Conservation (phyloP, 2,797 vertebrate species). For the Hemibagrus guttatus region DNA sequence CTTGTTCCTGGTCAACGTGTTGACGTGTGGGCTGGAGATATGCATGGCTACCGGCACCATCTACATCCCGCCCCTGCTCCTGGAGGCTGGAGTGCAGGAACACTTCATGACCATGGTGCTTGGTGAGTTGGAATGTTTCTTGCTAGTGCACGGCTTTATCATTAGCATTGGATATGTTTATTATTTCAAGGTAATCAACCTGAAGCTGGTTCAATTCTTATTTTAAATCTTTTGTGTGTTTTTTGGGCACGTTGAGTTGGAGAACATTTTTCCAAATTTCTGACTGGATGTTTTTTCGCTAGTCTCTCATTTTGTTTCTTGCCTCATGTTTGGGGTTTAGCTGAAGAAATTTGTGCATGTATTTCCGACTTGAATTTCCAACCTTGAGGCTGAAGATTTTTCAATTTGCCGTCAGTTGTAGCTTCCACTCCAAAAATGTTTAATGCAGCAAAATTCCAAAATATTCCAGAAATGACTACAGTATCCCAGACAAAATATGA, state of each 20-base stretch:
- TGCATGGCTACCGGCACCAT: constrained; percentile 84
- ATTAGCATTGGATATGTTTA: not conserved
- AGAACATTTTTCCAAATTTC: not conserved
- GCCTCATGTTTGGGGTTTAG: not conserved
- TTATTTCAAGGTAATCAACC: not conserved
- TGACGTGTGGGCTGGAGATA: constrained; percentile 86
- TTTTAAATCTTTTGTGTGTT: not conserved
- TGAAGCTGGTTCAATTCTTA: not conserved
- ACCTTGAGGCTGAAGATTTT: not conserved
- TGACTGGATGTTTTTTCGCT: not conserved
- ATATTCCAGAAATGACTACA: too few species aligned
- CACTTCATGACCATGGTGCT: constrained; percentile 90
- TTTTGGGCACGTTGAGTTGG: too few species aligned
- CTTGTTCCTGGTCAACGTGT: constrained; percentile 80
- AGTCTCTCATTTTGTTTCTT: not conserved
- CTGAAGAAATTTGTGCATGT: not conserved
- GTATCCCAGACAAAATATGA: too few species aligned
- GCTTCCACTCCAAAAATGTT: not conserved
- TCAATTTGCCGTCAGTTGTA: not conserved
- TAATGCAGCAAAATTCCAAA: too few species aligned
- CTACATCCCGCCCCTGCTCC: constrained; percentile 81
- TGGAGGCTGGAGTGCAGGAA: constrained; percentile 84
- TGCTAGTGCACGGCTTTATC: not conserved
- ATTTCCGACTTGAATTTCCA: not conserved
- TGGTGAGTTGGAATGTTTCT: constrained; percentile 73